These are phyloP conservation scores for Cyprinus carpio DNA, from an alignment of 2,113 vertebrate species.

Conservation along the genomic window DNA sequence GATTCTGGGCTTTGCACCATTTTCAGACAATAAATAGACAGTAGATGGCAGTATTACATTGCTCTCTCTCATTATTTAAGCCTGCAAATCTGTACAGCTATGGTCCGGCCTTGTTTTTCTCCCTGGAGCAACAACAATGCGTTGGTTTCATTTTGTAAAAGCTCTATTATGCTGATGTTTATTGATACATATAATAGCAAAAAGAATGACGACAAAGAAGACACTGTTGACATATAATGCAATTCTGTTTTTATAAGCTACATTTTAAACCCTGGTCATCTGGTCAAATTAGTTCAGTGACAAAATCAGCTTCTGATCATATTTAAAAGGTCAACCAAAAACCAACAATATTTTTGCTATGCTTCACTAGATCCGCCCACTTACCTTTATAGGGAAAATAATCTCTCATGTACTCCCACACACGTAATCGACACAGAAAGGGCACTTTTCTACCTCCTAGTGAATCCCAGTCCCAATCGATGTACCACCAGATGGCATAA, in stretches of 20 bases:
- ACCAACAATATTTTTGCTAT: neutral
- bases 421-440: slow-evolving; percentile 34
- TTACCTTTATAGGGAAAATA: slow-evolving; percentile 92
- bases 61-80: neutral
- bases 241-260: neutral
- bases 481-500: slow-evolving; percentile 83
- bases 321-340: neutral
- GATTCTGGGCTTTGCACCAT: neutral
- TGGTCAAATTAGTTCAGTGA: neutral
- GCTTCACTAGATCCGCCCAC: slow-evolving; percentile 40
- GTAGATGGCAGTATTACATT: slow-evolving; percentile 32
- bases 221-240: neutral
- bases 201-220: neutral
- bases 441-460: slow-evolving; percentile 74
- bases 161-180: neutral
- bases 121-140: neutral
- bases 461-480: slow-evolving; percentile 80
- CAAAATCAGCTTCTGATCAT: neutral
- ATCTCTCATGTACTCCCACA: slow-evolving; percentile 86
- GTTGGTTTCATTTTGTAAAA: neutral
- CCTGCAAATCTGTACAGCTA: neutral
- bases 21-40: neutral
- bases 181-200: neutral
- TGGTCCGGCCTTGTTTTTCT: neutral
- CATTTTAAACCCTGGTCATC: neutral